Evolutionary conservation across 2,888 invertebrate species (phyloP), one percentile per base, ranked within the genome.

Genomic region (Adelognathus sp.): DNA sequence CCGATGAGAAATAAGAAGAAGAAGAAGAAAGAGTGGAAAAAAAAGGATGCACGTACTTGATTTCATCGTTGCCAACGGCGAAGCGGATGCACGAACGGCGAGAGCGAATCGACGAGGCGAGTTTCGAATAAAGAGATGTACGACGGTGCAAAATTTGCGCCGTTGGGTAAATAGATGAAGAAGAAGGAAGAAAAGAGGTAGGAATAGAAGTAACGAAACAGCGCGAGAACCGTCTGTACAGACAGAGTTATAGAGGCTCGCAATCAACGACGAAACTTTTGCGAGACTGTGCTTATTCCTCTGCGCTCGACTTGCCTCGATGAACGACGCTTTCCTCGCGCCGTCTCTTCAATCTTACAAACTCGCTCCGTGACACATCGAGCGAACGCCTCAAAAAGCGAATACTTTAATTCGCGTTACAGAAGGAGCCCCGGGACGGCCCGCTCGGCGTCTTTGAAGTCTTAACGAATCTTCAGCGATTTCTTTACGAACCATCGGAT

Each of bases 371-470:
- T 24, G 39, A 24, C 18, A 21, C 7, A 2, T 24, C 29, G 16
- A 72, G 39, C 56, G 69, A 70, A 50, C 27, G 46, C 75, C 72
- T 74, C 72, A 66, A 66, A 76, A 71, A 69, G 77, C 39, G 73
- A 76, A 82, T 84, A 79, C 76, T 79, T 79, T 85, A 86, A 86
- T 85, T 84, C 74, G 72, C 80, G 81, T 67, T 41, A 73, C 72
- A 60, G 58, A 50, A 46, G n/a, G 71, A 73, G 74, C 60, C 36
- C n/a, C n/a, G n/a, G n/a, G 1, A 24, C 50, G 50, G 21, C n/a
- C 21, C 50, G 50, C 24, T 5, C 24, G 21, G 67, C 61, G 16
- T 77, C 86, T 88, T 87, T 86, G 86, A 87, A 82, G 83, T 85
- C 79, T 80, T 80, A 84, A 82, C 83, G 82, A 85, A 85, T 80